Evolutionary conservation across 35 echinoderm and acorn worm genomes (phyloP).

Genomic region (Eucidaris tribuloides): DNA sequence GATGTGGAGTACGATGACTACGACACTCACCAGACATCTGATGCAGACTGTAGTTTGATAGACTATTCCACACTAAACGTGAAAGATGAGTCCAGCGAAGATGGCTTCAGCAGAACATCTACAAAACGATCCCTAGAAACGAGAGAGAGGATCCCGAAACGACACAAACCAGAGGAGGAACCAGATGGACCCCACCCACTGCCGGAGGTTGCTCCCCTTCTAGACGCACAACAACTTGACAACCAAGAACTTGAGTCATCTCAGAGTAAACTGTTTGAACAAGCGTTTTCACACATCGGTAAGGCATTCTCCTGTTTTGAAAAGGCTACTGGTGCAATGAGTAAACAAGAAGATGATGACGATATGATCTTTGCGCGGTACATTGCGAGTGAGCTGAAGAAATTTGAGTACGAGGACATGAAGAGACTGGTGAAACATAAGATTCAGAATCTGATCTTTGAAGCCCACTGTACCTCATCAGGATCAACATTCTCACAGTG

Average conservation of each 20-base stretch:
- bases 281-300: not conserved
- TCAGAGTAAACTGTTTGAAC: not conserved
- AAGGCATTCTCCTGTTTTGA: slow-evolving; percentile 5
- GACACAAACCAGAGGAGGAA: not conserved
- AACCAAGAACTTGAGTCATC: not conserved
- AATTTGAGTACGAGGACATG: not conserved
- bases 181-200: not conserved
- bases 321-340: not conserved
- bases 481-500: too few species aligned
- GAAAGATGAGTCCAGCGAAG: not conserved
- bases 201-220: not conserved
- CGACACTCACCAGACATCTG: too few species aligned
- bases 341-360: not conserved
- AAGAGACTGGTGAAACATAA: slow-evolving; percentile 16
- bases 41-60: not conserved
- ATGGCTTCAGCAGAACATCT: not conserved
- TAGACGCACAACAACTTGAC: not conserved
- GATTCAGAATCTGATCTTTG: slow-evolving; percentile 13
- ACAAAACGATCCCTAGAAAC: not conserved
- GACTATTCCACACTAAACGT: not conserved
- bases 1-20: not conserved
- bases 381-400: slow-evolving; percentile 6
- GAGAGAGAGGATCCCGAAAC: not conserved
- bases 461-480: slow-evolving; percentile 15
- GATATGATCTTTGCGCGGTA: slow-evolving; percentile 14